Conservation (phyloP, 2,113 vertebrate species). For the Carassius gibelio region DNA sequence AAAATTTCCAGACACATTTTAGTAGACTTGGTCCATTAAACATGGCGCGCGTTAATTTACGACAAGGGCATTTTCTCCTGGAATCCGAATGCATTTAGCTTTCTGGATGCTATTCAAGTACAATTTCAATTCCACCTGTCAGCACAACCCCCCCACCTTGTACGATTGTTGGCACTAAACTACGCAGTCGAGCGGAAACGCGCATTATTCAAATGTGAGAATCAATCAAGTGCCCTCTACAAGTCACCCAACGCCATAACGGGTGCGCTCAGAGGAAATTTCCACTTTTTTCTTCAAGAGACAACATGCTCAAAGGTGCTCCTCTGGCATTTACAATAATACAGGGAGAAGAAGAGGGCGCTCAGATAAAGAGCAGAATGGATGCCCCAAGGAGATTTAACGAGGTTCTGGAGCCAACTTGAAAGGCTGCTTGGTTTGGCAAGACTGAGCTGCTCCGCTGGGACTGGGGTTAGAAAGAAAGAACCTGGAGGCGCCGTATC, state of each 20-base stretch:
- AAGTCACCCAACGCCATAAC: conserved; percentile 41
- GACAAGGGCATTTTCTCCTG: conserved; percentile 62
- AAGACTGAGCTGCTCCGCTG: background rate
- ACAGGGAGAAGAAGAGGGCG: conserved; percentile 2
- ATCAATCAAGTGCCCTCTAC: conserved; percentile 55
- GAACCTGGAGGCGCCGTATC: conserved; percentile 1
- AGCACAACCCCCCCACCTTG: conserved; percentile 43
- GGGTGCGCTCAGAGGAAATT: conserved; percentile 21
- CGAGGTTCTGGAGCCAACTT: conserved; percentile 17
- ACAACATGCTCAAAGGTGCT: conserved; percentile 38
- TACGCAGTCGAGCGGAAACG: conserved; percentile 62
- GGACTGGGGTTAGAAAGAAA: conserved; percentile 15
- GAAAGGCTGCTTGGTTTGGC: background rate
- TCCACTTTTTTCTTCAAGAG: conserved; percentile 27
- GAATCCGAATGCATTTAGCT: conserved; percentile 56
- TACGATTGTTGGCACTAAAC: conserved; percentile 68
- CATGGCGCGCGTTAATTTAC: conserved; percentile 60
- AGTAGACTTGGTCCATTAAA: conserved; percentile 62
- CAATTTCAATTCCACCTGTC: conserved; percentile 69
- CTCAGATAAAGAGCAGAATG: conserved; percentile 28
- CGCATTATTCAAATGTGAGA: conserved; percentile 70
- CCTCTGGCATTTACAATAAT: conserved; percentile 37
- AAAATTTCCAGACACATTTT: conserved; percentile 48
- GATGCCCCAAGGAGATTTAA: conserved; percentile 37
- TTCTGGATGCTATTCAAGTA: conserved; percentile 72